Conservation (phyloP, 2,113 vertebrate species). For the Macrotus californicus region DNA sequence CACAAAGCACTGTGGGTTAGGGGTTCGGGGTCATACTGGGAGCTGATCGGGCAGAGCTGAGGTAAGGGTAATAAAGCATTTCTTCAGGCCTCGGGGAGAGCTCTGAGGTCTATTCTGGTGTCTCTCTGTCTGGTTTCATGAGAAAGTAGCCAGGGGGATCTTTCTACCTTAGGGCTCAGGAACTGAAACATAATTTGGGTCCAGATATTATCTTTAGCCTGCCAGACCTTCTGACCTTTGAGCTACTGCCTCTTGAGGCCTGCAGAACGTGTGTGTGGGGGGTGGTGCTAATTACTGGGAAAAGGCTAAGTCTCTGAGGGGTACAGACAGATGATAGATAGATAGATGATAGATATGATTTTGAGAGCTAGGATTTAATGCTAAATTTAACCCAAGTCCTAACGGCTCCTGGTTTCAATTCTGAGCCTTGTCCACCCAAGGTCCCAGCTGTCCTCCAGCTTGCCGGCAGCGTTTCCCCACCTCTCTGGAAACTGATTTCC, state of each 20-base stretch:
- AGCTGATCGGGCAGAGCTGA: not conserved
- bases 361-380: not conserved
- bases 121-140: not conserved
- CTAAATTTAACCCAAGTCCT: not conserved
- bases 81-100: not conserved
- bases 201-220: not conserved
- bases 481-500: not conserved
- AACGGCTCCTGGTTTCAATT: not conserved
- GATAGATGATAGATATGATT: not conserved
- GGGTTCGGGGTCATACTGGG: not conserved
- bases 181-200: not conserved
- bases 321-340: not conserved
- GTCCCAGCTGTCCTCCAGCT: not conserved
- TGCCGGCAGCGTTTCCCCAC: fast-evolving
- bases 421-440: not conserved
- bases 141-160: not conserved
- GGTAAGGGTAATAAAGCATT: not conserved
- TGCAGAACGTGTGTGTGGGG: no score
- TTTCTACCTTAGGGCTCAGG: not conserved
- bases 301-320: not conserved
- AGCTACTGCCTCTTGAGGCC: not conserved
- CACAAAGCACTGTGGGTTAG: not conserved
- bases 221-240: not conserved
- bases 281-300: not conserved
- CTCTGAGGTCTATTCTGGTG: not conserved